Base-by-base conservation (phyloP, 2,888 invertebrate species). In the Acleris emargana region DNA sequence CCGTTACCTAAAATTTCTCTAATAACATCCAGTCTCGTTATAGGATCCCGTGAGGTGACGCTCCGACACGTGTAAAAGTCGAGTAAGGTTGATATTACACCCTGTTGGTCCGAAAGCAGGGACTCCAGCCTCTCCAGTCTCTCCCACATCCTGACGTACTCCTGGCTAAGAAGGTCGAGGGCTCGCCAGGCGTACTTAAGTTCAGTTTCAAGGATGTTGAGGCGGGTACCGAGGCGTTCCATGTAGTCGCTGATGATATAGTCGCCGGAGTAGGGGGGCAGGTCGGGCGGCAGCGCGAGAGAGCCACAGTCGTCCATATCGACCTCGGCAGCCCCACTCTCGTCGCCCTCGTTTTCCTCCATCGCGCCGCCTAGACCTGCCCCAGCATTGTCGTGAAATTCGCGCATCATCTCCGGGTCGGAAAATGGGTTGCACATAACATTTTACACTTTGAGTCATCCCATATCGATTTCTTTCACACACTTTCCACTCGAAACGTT, bases 91-190 rank as follows among this genome's bases (percentile, higher is more conserved):
- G 96, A 95, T 76, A 98, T 97, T 51, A 98, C 97, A 74, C 96
- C 96, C 84, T 98, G 98, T 84, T 98, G 98, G 81, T 98, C 97
- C 83, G 96, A 95, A 3, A 98, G 94, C 68, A 98, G 94, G 22
- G 96, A 95, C 83, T 98, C 98, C 32, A 98, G 91, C 84, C 97
- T 97, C 80, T 98, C 98, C 68, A 98, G 91, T 52, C 97, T 93
- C 79, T 97, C 97, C 97, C 98, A 98, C 96, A 98, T 98, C 83
- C 97, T 96, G 60, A 97, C 96, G 79, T 98, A 98, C 83, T 98
- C 98, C 79, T 97, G 97, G 47, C 97, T 97, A 42, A 98, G 94
- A 60, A 98, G 93, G 82, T 98, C 98, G 63, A 98, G 93, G 3
- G 98, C 97, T 71, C 97, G 94, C 98, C 98, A 98, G 18, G 98